Evolutionary conservation across 2,113 vertebrate genomes (phyloP), one percentile per base, ranked within the genome.

Genomic region (Calyptomena viridis): DNA sequence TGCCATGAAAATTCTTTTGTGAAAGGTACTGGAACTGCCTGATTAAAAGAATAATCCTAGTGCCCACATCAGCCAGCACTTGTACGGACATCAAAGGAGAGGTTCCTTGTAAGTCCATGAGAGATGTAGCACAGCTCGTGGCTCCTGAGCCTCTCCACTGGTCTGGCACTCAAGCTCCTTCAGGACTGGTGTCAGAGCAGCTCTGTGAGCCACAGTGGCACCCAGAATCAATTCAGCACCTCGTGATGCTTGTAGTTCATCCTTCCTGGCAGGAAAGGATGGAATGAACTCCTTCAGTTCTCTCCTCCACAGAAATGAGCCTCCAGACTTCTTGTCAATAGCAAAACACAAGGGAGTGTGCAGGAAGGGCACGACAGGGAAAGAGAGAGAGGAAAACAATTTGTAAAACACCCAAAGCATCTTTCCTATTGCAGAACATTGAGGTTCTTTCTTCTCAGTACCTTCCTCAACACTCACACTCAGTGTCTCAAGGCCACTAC

Each of bases 1-100:
- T 86, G 60, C 52, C 82, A 71, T 84, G 82, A 67, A 87, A 95
- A 96, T 95, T 95, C 82, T 95, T 91, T 86, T 77, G 71, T 93
- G 89, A 95, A 87, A 86, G 58, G 74, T 76, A 85, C 46, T 42
- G 40, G 63, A 90, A 56, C 49, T 12, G 9, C 12, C 12, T 64
- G 28, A 60, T 76, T 69, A 53, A 91, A 66, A 79, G 81, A 93
- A 14, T 31, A 89, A 53, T 44, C 42, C 66, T 25, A n/a, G n/a
- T 23, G 31, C n/a, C 66, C 73, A 30, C 35, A 75, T 60, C 52
- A 84, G 40, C 39, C 40, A 89, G 37, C 64, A 52, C 9, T 76
- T 62, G 18, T 30, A 49, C 0, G 5, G 59, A 50, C 63, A 90
- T 66, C 55, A 69, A 56, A n/a, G 50, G 24, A 66, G 88, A 93